phyloP scores from a whole-genome alignment of 2,113 vertebrate genomes.

The Callipepla squamata region DNA sequence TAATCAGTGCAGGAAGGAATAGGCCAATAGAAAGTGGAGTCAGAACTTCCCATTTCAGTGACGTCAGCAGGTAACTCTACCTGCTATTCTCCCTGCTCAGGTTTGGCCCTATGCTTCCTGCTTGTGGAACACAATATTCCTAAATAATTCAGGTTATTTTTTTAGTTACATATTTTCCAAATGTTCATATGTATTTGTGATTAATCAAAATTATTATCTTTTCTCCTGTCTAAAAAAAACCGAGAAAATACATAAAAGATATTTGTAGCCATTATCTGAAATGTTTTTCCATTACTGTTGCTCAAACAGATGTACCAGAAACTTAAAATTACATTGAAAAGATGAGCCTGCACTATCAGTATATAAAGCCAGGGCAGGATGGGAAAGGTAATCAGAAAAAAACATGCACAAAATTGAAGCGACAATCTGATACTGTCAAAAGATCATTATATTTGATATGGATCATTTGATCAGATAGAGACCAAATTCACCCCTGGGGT shows the following conservation, averaged over 20 bases:
- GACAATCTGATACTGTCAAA: conserved; percentile 4
- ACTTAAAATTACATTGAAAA: conserved; percentile 15
- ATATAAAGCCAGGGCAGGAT: background rate
- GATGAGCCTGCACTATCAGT: background rate
- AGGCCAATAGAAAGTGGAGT: background rate
- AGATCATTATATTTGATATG: conserved; percentile 25
- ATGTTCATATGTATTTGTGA: background rate
- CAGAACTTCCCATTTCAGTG: background rate
- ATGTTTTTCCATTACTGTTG: conserved; percentile 14
- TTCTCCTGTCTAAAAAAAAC: background rate
- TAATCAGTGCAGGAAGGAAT: background rate
- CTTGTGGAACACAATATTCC: background rate
- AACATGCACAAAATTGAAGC: conserved; percentile 10
- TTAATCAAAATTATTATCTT: background rate
- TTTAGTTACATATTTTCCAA: background rate
- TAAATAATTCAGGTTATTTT: background rate
- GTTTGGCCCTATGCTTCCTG: background rate
- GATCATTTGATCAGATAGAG: conserved; percentile 28
- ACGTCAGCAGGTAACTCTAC: background rate
- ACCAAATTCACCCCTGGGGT: background rate
- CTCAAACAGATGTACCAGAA: conserved; percentile 7
- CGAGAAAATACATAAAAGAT: background rate
- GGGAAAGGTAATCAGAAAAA: conserved; percentile 5
- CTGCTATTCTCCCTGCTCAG: background rate
- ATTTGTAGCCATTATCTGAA: background rate